A percentile compares a stretch with the other conserved stretches of the same genome.
These are phyloP conservation scores for Menidia menidia DNA, from an alignment of 2,797 vertebrate genomes.

Conservation along the genomic window DNA sequence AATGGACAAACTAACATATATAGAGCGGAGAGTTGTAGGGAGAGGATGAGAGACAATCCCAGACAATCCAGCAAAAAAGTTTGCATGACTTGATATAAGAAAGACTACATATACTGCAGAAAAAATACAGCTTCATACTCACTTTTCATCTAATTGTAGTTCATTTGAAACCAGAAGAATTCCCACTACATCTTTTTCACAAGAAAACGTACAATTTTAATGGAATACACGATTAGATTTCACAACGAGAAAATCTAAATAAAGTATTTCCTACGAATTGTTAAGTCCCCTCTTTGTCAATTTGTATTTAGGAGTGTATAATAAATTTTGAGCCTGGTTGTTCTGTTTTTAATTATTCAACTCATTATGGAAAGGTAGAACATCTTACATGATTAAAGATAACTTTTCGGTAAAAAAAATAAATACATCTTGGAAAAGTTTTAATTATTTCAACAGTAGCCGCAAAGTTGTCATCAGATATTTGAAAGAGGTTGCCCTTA, in stretches of 20 bases:
- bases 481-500: conserved; percentile 2
- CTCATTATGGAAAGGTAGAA: no score
- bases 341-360: no score
- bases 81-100: no score
- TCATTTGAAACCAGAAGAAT: neutral
- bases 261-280: neutral
- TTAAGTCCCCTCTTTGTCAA: neutral
- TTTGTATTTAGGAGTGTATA: no score
- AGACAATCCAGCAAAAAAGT: neutral
- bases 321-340: no score
- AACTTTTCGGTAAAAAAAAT: no score
- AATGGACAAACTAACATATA: conserved; percentile 6
- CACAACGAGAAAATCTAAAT: no score
- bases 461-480: neutral
- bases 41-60: neutral
- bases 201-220: neutral
- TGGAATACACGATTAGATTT: no score
- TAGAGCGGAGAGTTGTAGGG: neutral
- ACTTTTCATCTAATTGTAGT: neutral
- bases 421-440: no score
- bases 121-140: neutral
- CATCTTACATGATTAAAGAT: no score
- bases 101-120: neutral
- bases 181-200: neutral
- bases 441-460: neutral